Conservation (phyloP, 2,888 invertebrate genomes). For the Calliphora vomitoria region DNA sequence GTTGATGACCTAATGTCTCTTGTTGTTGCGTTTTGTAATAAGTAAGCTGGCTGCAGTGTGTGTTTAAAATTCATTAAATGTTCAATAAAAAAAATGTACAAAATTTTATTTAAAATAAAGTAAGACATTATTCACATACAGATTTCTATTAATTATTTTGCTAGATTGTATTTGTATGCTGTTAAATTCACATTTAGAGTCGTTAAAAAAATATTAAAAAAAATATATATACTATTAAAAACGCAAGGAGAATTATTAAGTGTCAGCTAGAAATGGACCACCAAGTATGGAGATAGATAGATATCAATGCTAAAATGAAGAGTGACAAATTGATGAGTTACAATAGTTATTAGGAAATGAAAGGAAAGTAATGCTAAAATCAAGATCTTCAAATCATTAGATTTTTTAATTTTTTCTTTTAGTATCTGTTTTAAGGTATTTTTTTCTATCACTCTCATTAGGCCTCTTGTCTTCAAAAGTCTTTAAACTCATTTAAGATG, state of each 20-base stretch:
- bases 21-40: slow-evolving; percentile 33
- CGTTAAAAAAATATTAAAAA: neutral
- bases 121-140: slow-evolving; percentile 10
- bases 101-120: slow-evolving; percentile 5
- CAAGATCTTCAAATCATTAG: neutral
- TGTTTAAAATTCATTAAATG: slow-evolving; percentile 33
- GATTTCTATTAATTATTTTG: slow-evolving; percentile 33
- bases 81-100: neutral
- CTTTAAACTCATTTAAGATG: slow-evolving; percentile 10
- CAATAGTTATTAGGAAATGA: no score
- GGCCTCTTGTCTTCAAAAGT: slow-evolving; percentile 33
- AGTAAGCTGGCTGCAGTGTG: neutral
- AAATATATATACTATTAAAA: neutral
- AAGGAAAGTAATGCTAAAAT: no score
- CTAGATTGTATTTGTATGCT: neutral
- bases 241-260: neutral
- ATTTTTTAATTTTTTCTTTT: slow-evolving; percentile 5
- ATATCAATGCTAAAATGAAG: neutral
- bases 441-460: slow-evolving; percentile 17
- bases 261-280: neutral
- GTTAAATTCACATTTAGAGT: neutral
- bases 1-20: slow-evolving; percentile 54
- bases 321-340: no score
- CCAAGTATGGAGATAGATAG: neutral
- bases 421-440: no score